Evolutionary conservation across 2,113 vertebrate species (phyloP).

Genomic region (Apteryx mantelli): DNA sequence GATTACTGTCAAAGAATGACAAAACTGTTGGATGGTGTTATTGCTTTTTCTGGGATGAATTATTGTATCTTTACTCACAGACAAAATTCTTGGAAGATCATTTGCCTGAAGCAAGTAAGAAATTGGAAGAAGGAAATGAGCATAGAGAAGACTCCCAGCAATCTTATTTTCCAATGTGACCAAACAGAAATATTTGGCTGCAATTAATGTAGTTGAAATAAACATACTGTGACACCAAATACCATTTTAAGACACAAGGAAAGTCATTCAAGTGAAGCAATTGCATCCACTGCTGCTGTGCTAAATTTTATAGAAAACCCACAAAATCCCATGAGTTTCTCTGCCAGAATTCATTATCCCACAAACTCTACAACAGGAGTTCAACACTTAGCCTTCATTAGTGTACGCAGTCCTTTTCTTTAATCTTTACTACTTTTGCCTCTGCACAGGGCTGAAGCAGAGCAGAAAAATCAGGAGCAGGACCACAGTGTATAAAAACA

Average conservation of each 20-base stretch:
- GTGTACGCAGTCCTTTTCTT: not conserved
- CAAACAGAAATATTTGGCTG: slow-evolving; percentile 16
- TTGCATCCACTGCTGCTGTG: not conserved
- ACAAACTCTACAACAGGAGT: not conserved
- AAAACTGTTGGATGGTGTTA: slow-evolving; percentile 22
- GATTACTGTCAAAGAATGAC: slow-evolving; percentile 12
- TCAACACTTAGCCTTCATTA: not conserved
- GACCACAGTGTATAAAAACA: not conserved
- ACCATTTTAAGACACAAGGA: not conserved
- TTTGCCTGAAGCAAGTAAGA: slow-evolving; percentile 37
- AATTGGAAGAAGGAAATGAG: slow-evolving; percentile 14
- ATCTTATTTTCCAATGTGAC: slow-evolving; percentile 21
- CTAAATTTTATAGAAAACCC: not conserved
- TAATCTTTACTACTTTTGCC: not conserved
- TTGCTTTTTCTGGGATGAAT: slow-evolving; percentile 42
- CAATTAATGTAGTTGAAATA: slow-evolving; percentile 18
- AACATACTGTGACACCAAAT: not conserved
- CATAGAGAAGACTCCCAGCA: not conserved
- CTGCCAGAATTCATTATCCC: not conserved
- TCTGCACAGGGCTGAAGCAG: accelerated
- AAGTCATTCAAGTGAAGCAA: not conserved
- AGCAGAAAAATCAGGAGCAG: not conserved
- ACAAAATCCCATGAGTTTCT: not conserved
- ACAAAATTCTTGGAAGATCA: not conserved
- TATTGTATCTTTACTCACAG: slow-evolving; percentile 41